Evolutionary conservation across 1,140 invertebrate genomes (phyloP).

Genomic region (Ruditapes philippinarum): DNA sequence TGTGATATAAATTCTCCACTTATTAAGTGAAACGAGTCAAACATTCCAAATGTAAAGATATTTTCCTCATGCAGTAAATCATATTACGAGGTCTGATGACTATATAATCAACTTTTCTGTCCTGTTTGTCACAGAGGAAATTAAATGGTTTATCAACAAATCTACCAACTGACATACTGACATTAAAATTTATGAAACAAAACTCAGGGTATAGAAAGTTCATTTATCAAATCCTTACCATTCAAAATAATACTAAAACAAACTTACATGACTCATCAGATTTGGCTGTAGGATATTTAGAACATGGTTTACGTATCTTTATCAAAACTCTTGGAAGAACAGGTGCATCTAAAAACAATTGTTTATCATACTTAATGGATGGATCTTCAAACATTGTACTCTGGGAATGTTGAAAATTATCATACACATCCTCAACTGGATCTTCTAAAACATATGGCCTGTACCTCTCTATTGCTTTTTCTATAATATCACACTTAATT

Average conservation of each 20-base stretch:
- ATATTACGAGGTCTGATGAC: too few relatives aligned
- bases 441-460: slow-evolving; percentile 85
- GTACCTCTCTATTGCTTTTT: slow-evolving; percentile 89
- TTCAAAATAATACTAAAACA: slow-evolving; percentile 1
- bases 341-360: slow-evolving; percentile 72
- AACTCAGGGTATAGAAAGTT: too few relatives aligned
- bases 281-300: slow-evolving; percentile 77
- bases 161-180: too few relatives aligned
- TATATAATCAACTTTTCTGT: too few relatives aligned
- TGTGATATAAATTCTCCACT: too few relatives aligned
- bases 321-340: slow-evolving; percentile 75
- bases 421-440: slow-evolving; percentile 81
- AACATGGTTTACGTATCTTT: slow-evolving; percentile 80
- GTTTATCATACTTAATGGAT: slow-evolving; percentile 74
- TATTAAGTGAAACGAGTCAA: too few relatives aligned
- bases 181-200: too few relatives aligned
- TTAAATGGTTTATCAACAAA: too few relatives aligned
- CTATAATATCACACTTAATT: slow-evolving; percentile 88
- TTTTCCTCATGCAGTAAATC: too few relatives aligned
- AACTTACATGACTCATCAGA: slow-evolving; percentile 85
- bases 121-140: too few relatives aligned
- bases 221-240: too few relatives aligned
- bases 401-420: slow-evolving; percentile 82
- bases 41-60: too few relatives aligned
- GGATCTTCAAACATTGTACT: slow-evolving; percentile 78